Evolutionary conservation across 1,140 invertebrate species (phyloP).

Genomic region (Acromyrmex charruanus): DNA sequence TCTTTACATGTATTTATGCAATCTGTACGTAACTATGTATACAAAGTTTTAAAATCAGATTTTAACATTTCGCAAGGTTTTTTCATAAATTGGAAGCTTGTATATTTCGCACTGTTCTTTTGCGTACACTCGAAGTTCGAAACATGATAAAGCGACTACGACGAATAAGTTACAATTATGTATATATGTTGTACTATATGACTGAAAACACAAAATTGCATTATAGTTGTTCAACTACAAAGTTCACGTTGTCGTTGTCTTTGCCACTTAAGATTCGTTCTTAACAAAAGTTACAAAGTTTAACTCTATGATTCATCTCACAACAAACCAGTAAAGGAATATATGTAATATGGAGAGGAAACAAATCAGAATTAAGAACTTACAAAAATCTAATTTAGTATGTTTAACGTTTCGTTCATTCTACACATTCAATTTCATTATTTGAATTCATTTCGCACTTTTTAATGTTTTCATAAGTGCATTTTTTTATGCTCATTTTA

Average conservation of each 20-base stretch:
- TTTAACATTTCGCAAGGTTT: too few relatives aligned
- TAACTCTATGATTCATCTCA: background rate
- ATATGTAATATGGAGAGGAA: background rate
- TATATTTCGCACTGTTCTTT: background rate
- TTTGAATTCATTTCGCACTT: background rate
- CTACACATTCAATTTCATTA: background rate
- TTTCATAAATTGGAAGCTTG: background rate
- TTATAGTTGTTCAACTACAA: slow-evolving; percentile 2
- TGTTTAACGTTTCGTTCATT: background rate
- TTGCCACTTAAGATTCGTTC: slow-evolving; percentile 5
- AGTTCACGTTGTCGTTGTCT: background rate
- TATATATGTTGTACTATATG: background rate
- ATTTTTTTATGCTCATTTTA: background rate
- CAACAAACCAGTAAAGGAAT: background rate
- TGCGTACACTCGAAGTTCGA: background rate
- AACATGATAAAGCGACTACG: background rate
- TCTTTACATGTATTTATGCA: too few relatives aligned
- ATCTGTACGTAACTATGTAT: too few relatives aligned
- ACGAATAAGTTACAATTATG: slow-evolving; percentile 26
- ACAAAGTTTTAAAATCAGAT: too few relatives aligned
- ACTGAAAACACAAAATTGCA: slow-evolving; percentile 29
- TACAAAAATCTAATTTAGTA: background rate
- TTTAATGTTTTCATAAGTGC: background rate
- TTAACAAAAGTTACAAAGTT: slow-evolving; percentile 21
- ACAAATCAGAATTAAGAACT: background rate